These are phyloP conservation scores for Syngnathus typhle DNA, from an alignment of 2,113 vertebrate species.

Conservation along the genomic window DNA sequence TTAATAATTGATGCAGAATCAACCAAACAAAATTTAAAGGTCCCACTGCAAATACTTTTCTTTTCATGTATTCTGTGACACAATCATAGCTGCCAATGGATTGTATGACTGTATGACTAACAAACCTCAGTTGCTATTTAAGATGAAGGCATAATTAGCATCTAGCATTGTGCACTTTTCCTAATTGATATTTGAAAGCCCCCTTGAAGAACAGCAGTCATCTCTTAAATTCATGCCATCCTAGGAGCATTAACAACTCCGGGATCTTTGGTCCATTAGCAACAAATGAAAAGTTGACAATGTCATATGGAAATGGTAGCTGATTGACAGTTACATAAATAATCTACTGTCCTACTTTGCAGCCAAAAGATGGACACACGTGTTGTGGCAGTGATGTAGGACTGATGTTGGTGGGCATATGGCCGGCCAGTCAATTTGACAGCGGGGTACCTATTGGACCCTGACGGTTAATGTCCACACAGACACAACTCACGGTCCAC, in stretches of 20 bases:
- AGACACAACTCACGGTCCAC: conserved; percentile 31
- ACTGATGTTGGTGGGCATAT: conserved; percentile 69
- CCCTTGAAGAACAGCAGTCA: not conserved
- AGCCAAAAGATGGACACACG: conserved; percentile 8
- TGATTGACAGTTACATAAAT: not conserved
- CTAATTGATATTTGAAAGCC: not conserved
- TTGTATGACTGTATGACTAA: not conserved
- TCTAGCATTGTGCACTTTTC: not conserved
- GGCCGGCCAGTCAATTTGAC: conserved; percentile 74
- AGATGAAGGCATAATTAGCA: not conserved
- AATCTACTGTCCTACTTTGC: not conserved
- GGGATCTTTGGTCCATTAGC: too few species aligned
- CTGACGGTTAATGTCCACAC: conserved; percentile 72
- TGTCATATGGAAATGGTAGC: not conserved
- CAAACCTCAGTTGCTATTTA: not conserved
- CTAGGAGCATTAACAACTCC: not conserved
- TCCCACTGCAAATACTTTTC: not conserved
- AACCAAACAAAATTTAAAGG: conserved; percentile 1
- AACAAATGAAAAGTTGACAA: not conserved
- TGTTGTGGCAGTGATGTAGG: conserved; percentile 64
- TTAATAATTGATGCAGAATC: conserved; percentile 6
- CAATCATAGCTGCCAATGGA: not conserved
- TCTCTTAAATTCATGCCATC: not conserved
- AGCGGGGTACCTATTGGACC: conserved; percentile 71
- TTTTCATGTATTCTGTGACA: not conserved